Percentiles rank a stretch among this genome's conserved stretches.
These are phyloP conservation scores for Thaumetopoea pityocampa DNA, from an alignment of 1,140 invertebrate species.

Conservation along the genomic window DNA sequence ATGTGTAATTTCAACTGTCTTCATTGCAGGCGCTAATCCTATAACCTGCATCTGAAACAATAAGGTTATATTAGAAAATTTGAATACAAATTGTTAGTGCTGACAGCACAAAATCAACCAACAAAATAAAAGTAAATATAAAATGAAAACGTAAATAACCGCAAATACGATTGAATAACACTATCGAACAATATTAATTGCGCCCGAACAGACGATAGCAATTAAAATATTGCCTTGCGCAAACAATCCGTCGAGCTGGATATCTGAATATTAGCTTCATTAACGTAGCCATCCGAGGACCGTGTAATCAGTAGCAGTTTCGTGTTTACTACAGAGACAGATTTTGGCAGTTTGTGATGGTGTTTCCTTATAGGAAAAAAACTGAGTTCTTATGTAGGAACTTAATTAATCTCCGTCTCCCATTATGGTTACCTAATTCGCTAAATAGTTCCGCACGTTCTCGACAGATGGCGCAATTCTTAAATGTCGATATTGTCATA, in stretches of 20 bases:
- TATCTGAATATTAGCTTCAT: constrained; percentile 30
- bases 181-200: constrained; percentile 25
- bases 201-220: constrained; percentile 22
- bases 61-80: too few relatives aligned
- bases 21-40: too few relatives aligned
- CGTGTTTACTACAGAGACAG: constrained; percentile 1
- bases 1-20: too few relatives aligned
- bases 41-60: too few relatives aligned
- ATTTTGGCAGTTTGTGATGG: not conserved
- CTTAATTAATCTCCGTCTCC: too few relatives aligned
- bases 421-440: too few relatives aligned
- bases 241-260: constrained; percentile 21
- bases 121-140: constrained; percentile 1
- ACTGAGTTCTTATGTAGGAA: not conserved
- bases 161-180: constrained; percentile 27
- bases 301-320: constrained; percentile 9
- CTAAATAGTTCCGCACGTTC: too few relatives aligned
- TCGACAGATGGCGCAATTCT: too few relatives aligned
- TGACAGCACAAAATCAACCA: too few relatives aligned
- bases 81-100: too few relatives aligned
- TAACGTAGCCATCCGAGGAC: constrained; percentile 5
- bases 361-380: not conserved
- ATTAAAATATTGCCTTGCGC: constrained; percentile 37
- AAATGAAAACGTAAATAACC: constrained; percentile 16
- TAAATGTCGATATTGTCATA: too few relatives aligned